phyloP scores from a whole-genome alignment of 1,140 invertebrate genomes.

The Mercenaria mercenaria region DNA sequence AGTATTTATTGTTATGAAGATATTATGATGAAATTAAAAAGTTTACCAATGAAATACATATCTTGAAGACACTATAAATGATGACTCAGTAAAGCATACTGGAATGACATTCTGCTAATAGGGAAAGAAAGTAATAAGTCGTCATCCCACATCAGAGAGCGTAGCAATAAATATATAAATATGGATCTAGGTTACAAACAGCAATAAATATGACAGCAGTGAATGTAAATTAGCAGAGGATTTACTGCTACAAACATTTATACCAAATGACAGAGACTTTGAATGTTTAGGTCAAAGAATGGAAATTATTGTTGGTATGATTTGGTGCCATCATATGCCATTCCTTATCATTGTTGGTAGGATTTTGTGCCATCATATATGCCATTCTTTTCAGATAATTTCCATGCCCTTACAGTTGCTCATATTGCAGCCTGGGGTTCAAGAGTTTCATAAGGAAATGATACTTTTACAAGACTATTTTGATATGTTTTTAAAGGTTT shows the following conservation, averaged over 20 bases:
- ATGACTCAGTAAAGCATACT: too few species aligned
- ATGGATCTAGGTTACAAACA: too few species aligned
- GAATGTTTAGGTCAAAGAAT: neutral
- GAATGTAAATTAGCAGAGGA: neutral
- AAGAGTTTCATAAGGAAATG: slow-evolving; percentile 67
- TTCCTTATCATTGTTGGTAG: slow-evolving; percentile 3
- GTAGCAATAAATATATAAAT: too few species aligned
- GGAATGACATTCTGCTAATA: too few species aligned
- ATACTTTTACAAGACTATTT: slow-evolving; percentile 53
- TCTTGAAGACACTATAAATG: too few species aligned
- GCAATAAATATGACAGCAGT: neutral
- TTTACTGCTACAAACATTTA: neutral
- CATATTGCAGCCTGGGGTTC: slow-evolving; percentile 30
- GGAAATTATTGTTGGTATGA: slow-evolving; percentile 7
- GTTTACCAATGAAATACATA: too few species aligned
- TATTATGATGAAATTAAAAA: too few species aligned
- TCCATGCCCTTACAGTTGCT: neutral
- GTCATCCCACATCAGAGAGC: too few species aligned
- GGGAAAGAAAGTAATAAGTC: neutral
- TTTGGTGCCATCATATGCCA: neutral
- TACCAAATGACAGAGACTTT: neutral
- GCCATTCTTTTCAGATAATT: neutral
- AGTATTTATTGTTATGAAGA: too few species aligned
- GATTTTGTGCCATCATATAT: neutral
- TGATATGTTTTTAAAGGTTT: slow-evolving; percentile 51